Evolutionary conservation across 2,797 vertebrate genomes (phyloP), one percentile per base, ranked within the genome.

Genomic region (Pangasius macronema): DNA sequence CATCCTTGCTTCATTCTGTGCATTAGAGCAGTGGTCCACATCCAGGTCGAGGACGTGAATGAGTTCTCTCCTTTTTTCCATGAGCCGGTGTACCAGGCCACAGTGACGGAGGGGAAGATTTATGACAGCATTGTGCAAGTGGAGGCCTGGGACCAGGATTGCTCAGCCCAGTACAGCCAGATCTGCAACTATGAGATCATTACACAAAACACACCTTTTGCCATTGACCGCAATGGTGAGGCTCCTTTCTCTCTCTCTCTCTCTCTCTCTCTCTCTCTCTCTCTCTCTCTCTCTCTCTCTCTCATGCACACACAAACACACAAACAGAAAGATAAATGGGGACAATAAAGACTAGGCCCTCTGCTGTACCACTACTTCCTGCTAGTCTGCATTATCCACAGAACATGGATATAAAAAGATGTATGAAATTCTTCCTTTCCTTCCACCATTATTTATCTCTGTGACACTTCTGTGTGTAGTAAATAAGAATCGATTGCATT

Each of bases 161-260:
- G 98, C 88, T 99, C 98, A 20, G 97, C 98, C 0, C 98, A 99
- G 92, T 99, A 97, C 90, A 99, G 97, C 93, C 98, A 99, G 93
- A 99, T 99, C 93, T 99, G 98, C 96, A 99, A 97, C 93, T 99
- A 98, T 3, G 97, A 98, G 92, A 98, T 99, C 3, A 95, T 98
- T 89, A 99, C 97, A 0, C 90, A 95, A 0, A 96, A 97, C n/a
- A 97, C 97, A 7, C 98, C 98, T 61, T 99, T 99, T 89, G 98
- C 98, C 80, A 98, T 99, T 6, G 98, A 99, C 92, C 98, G 98
- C 92, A 99, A 98, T 0, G 98, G 98, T 99, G 87, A 97, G 97
- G 59, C 46, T 36, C 1, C 6, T 3, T 10, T 24, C n/a, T 83
- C 0, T 51, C 61, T 51, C 27, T 30, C 42, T 67, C 77, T 61